These are phyloP conservation scores for Holacanthella duospinosa DNA, from an alignment of 2,888 invertebrate species.

Conservation along the genomic window DNA sequence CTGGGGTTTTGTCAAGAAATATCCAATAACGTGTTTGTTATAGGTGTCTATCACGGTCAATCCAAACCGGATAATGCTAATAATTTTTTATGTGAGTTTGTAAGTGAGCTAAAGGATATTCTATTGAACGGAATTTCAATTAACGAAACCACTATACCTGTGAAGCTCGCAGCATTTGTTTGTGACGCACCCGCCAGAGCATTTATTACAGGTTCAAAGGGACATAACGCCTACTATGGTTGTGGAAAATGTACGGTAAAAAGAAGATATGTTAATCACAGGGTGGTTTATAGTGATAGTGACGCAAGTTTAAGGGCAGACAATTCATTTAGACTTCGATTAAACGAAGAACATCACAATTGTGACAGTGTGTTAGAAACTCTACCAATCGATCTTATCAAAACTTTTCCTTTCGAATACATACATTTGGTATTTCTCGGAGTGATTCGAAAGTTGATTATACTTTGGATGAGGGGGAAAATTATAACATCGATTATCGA, in stretches of 20 bases:
- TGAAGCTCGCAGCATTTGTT: neutral
- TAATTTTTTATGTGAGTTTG: neutral
- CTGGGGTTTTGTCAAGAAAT: neutral
- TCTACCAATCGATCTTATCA: neutral
- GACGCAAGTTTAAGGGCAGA: neutral
- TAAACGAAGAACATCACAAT: constrained; percentile 16
- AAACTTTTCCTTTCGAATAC: neutral
- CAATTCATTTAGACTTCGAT: constrained; percentile 8
- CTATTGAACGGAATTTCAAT: neutral
- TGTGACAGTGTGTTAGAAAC: neutral
- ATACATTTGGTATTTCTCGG: neutral
- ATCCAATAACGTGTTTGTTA: neutral
- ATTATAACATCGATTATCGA: too few relatives aligned
- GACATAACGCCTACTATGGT: constrained; percentile 7
- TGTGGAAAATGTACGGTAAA: constrained; percentile 8
- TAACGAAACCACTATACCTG: neutral
- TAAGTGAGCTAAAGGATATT: neutral
- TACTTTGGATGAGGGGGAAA: neutral
- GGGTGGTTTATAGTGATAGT: neutral
- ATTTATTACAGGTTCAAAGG: constrained; percentile 7
- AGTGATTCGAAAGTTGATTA: neutral
- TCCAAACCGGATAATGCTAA: neutral
- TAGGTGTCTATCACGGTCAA: constrained; percentile 6
- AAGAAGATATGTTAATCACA: constrained; percentile 5
- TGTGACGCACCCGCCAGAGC: constrained; percentile 11